These are phyloP conservation scores for Coenonympha arcania DNA, from an alignment of 2,888 invertebrate genomes.

Conservation along the genomic window DNA sequence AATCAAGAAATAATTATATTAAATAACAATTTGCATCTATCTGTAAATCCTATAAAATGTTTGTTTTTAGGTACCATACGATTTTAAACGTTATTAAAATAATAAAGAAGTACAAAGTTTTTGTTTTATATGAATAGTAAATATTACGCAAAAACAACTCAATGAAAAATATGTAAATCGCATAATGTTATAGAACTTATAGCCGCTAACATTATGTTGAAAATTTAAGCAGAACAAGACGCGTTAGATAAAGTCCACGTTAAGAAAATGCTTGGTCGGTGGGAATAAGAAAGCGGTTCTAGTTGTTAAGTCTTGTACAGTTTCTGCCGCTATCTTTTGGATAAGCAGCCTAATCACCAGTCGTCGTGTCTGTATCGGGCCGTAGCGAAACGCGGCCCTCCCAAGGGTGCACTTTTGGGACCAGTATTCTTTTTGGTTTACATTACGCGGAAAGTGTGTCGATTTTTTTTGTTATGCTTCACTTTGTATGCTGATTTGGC, in stretches of 20 bases:
- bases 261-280: conserved; percentile 68
- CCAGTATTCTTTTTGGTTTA: conserved; percentile 74
- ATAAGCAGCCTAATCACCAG: conserved; percentile 75
- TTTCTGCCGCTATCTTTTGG: conserved; percentile 73
- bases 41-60: too few relatives aligned
- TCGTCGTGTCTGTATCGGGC: conserved; percentile 73
- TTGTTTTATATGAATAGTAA: background rate
- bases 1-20: too few relatives aligned
- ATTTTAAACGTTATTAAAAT: too few relatives aligned
- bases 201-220: conserved; percentile 52
- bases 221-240: conserved; percentile 61
- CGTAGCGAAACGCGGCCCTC: conserved; percentile 62
- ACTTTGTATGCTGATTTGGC: conserved; percentile 61
- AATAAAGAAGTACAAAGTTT: too few relatives aligned
- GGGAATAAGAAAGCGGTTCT: conserved; percentile 73
- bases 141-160: background rate
- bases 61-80: too few relatives aligned
- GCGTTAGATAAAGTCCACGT: conserved; percentile 68
- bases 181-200: conserved; percentile 43
- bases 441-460: conserved; percentile 72
- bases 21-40: too few relatives aligned
- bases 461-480: conserved; percentile 68
- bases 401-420: conserved; percentile 71
- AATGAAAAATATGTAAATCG: conserved; percentile 27
- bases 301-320: conserved; percentile 75